A percentile compares a stretch with the other conserved stretches of the same genome.
Conservation (phyloP, 2,113 vertebrate genomes). For the Xyrauchen texanus region DNA sequence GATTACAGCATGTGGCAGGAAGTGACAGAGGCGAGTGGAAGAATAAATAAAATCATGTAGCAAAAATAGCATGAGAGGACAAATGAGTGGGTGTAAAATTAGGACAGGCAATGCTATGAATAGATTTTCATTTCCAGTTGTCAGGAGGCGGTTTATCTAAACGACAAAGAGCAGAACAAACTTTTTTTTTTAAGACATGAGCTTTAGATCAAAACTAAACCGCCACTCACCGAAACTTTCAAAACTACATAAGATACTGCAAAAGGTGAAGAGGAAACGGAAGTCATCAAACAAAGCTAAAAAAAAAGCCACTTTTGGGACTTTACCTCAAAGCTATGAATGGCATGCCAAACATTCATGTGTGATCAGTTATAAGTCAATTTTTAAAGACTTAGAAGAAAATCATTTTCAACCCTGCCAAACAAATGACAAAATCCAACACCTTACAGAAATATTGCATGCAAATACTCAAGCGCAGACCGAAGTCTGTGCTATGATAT, state of each 20-base stretch:
- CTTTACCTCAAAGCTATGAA: too few species aligned
- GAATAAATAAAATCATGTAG: slow-evolving; percentile 59
- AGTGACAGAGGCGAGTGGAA: slow-evolving; percentile 59
- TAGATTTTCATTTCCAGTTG: slow-evolving; percentile 63
- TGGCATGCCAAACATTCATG: too few species aligned
- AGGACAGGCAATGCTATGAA: slow-evolving; percentile 69
- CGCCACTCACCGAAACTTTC: neutral
- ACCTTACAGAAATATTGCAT: too few species aligned
- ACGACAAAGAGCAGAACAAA: slow-evolving; percentile 67
- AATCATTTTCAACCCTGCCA: too few species aligned
- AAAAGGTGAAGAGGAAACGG: neutral
- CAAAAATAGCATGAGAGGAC: slow-evolving; percentile 52
- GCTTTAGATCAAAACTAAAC: slow-evolving; percentile 4
- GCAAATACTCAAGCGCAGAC: neutral
- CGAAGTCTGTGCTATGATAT: neutral
- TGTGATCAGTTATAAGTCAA: too few species aligned
- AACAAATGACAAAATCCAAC: too few species aligned
- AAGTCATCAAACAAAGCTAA: too few species aligned
- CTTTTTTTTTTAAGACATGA: neutral
- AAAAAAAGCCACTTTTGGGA: too few species aligned
- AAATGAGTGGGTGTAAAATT: slow-evolving; percentile 60
- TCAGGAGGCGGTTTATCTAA: slow-evolving; percentile 64
- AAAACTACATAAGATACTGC: too few species aligned
- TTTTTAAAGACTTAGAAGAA: too few species aligned
- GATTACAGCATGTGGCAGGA: slow-evolving; percentile 63